Conservation (phyloP, 2,797 vertebrate species). For the Sebastes reedi region DNA sequence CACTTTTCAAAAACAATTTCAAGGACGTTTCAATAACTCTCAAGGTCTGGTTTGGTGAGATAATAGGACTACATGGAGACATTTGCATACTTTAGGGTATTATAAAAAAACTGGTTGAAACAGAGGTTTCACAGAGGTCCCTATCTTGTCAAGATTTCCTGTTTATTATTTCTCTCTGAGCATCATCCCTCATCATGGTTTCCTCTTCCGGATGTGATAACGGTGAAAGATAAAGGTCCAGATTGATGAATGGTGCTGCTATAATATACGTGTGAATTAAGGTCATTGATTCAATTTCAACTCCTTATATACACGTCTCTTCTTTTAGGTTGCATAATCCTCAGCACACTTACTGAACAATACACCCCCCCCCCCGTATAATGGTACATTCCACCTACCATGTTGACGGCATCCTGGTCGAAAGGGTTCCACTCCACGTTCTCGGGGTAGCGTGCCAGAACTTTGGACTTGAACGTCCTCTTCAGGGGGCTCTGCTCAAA, state of each 20-base stretch:
- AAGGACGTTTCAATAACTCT: not conserved
- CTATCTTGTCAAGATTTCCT: not conserved
- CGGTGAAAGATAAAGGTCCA: not conserved
- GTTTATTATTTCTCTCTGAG: not conserved
- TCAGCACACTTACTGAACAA: not conserved
- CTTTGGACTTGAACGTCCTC: conserved; percentile 96
- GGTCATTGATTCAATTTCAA: not conserved
- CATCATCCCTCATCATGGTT: not conserved
- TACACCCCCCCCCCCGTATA: too few species aligned
- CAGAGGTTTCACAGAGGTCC: too few species aligned
- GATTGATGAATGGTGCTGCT: not conserved
- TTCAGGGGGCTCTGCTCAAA: conserved; percentile 93
- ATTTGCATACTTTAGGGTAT: not conserved
- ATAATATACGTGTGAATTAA: not conserved
- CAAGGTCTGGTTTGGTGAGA: not conserved
- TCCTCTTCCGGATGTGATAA: not conserved
- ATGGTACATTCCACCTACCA: conserved; percentile 82
- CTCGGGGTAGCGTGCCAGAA: conserved; percentile 92
- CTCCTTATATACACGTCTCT: too few species aligned
- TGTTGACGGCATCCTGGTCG: conserved; percentile 95
- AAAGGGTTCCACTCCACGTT: conserved; percentile 94
- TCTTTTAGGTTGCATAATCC: not conserved
- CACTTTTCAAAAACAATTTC: not conserved
- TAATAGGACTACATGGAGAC: not conserved
- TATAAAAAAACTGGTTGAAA: too few species aligned